Evolutionary conservation across 2,113 vertebrate genomes (phyloP).

Genomic region (Seriola dumerili): DNA sequence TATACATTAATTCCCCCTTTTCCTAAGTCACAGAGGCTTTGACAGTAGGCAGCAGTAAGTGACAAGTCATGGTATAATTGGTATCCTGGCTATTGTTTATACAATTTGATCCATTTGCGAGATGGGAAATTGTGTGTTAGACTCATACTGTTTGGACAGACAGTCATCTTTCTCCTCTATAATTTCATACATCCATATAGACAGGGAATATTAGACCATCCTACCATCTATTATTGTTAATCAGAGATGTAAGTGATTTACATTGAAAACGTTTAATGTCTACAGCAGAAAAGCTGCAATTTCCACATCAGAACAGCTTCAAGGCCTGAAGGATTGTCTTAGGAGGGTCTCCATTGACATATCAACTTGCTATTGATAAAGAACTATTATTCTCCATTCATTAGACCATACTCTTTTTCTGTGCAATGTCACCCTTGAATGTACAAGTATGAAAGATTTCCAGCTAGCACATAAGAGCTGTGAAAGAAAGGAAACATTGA

Average conservation of each 20-base stretch:
- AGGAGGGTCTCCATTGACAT: slow-evolving; percentile 1
- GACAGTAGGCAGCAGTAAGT: slow-evolving; percentile 33
- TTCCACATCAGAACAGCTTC: not conserved
- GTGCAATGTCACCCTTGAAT: slow-evolving; percentile 9
- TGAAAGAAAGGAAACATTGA: slow-evolving; percentile 47
- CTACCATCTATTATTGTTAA: slow-evolving; percentile 1
- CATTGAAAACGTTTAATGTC: not conserved
- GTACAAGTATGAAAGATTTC: slow-evolving; percentile 17
- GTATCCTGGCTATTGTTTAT: slow-evolving; percentile 49
- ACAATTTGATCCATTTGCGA: slow-evolving; percentile 38
- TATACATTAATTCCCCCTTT: slow-evolving; percentile 58
- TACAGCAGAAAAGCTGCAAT: not conserved
- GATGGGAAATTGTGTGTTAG: slow-evolving; percentile 25
- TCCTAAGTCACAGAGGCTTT: slow-evolving; percentile 42
- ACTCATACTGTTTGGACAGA: slow-evolving; percentile 27
- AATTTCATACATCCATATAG: slow-evolving; percentile 6
- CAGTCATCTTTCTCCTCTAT: slow-evolving; percentile 19
- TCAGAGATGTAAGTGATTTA: not conserved
- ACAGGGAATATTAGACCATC: not conserved
- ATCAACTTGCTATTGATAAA: not conserved
- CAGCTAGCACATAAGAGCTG: slow-evolving; percentile 6
- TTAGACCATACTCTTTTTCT: not conserved
- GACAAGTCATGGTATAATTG: slow-evolving; percentile 53
- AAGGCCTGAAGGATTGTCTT: not conserved
- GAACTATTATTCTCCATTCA: not conserved